Conservation (phyloP, 2,113 vertebrate species). For the Nothoprocta perdicaria region DNA sequence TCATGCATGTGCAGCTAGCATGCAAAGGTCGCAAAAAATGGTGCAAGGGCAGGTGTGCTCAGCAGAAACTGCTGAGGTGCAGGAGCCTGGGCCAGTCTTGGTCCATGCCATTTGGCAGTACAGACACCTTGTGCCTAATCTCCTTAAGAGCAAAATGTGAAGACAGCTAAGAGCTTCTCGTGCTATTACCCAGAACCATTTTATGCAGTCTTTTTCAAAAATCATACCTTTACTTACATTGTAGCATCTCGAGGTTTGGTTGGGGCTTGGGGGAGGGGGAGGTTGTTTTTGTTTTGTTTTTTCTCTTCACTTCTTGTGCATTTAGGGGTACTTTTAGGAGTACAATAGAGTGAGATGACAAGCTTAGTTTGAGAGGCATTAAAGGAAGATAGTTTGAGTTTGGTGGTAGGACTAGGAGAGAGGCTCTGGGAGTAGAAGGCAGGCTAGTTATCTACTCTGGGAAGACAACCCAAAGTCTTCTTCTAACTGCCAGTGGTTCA, state of each 20-base stretch:
- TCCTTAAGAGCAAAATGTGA: neutral
- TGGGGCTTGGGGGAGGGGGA: no score
- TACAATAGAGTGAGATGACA: neutral
- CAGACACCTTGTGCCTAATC: neutral
- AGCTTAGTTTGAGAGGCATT: neutral
- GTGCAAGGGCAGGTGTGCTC: neutral
- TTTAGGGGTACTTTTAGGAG: neutral
- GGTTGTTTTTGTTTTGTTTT: neutral
- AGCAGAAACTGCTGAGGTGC: no score
- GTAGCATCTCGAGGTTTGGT: neutral
- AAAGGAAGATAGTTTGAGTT: neutral
- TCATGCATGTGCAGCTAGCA: neutral
- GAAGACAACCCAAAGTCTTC: neutral
- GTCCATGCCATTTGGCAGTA: neutral
- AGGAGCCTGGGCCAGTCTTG: neutral
- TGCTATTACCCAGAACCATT: neutral
- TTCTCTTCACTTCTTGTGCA: neutral
- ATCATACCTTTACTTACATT: neutral
- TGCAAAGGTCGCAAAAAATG: fast-evolving
- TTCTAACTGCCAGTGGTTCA: neutral
- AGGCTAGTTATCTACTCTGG: neutral
- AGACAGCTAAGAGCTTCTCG: neutral
- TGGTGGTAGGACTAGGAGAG: neutral
- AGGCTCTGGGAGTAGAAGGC: neutral
- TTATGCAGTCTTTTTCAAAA: neutral